A percentile compares a stretch with the other conserved stretches of the same genome.
Conservation (phyloP, 2,888 invertebrate genomes). For the Callyntrura guangdongensis region DNA sequence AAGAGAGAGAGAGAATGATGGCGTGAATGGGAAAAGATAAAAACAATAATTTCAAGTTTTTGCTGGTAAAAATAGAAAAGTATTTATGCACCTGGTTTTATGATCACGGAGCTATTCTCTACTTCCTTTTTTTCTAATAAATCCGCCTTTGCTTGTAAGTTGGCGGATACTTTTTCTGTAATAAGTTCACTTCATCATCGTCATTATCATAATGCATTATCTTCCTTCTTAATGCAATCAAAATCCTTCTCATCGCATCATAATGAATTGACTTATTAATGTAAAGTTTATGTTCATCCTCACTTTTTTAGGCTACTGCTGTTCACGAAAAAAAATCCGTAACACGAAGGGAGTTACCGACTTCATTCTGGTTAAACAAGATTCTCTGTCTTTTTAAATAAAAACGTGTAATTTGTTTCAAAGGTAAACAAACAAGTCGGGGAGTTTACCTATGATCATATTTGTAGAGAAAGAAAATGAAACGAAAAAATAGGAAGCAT, state of each 20-base stretch:
- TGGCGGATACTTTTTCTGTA: constrained; percentile 8
- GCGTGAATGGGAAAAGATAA: constrained; percentile 47
- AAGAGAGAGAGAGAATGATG: constrained; percentile 23
- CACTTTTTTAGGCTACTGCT: constrained; percentile 33
- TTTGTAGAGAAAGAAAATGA: neutral
- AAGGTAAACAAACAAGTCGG: no score
- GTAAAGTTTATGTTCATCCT: constrained; percentile 44
- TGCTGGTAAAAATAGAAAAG: constrained; percentile 41
- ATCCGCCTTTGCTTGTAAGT: neutral
- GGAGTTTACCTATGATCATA: no score
- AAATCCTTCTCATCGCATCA: neutral
- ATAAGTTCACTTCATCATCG: constrained; percentile 10
- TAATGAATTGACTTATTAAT: constrained; percentile 70
- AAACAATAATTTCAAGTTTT: constrained; percentile 66
- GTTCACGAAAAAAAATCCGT: neutral
- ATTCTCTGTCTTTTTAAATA: constrained; percentile 4
- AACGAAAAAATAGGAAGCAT: constrained; percentile 31
- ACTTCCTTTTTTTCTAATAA: constrained; percentile 41
- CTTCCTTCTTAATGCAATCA: constrained; percentile 3
- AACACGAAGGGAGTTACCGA: neutral
- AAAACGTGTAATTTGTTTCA: no score
- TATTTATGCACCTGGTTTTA: constrained; percentile 39
- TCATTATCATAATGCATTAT: neutral
- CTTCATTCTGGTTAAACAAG: constrained; percentile 23
- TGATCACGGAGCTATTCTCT: neutral